These are phyloP conservation scores for Nomada ferruginata DNA, from an alignment of 2,888 invertebrate genomes.

Conservation along the genomic window DNA sequence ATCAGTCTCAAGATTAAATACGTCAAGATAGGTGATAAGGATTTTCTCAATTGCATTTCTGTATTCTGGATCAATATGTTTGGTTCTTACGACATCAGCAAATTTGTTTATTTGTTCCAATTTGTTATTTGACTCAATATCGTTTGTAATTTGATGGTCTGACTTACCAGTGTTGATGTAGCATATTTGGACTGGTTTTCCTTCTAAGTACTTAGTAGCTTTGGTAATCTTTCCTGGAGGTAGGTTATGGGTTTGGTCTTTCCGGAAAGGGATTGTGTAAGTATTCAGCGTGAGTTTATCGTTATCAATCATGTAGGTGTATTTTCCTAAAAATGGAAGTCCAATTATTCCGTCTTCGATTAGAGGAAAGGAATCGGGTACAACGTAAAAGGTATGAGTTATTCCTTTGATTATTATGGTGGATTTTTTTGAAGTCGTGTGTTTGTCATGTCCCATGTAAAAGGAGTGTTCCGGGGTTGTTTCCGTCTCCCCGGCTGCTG, in stretches of 20 bases:
- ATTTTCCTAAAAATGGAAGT: not conserved
- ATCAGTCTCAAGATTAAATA: not conserved
- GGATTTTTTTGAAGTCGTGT: not conserved
- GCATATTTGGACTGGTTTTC: not conserved
- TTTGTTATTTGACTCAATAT: not conserved
- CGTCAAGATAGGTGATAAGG: not conserved
- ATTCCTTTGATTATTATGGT: not conserved
- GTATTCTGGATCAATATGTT: not conserved
- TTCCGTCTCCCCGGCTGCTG: not conserved
- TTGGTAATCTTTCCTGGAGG: too few relatives aligned
- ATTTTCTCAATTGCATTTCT: not conserved
- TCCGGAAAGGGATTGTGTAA: not conserved
- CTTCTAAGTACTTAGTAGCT: not conserved
- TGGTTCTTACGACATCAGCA: not conserved
- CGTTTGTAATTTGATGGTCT: not conserved
- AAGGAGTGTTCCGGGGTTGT: too few relatives aligned
- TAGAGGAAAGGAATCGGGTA: constrained; percentile 3
- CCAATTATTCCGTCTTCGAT: constrained; percentile 11
- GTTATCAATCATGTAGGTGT: not conserved
- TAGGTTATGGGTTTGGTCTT: too few relatives aligned
- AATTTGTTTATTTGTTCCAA: not conserved
- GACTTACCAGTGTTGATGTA: constrained; percentile 9
- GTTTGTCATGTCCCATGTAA: not conserved
- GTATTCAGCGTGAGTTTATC: not conserved
- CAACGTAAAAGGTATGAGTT: not conserved